Percentiles rank a stretch among this genome's conserved stretches.
Conservation (phyloP, 1,140 invertebrate species). For the Lysiphlebus fabarum region DNA sequence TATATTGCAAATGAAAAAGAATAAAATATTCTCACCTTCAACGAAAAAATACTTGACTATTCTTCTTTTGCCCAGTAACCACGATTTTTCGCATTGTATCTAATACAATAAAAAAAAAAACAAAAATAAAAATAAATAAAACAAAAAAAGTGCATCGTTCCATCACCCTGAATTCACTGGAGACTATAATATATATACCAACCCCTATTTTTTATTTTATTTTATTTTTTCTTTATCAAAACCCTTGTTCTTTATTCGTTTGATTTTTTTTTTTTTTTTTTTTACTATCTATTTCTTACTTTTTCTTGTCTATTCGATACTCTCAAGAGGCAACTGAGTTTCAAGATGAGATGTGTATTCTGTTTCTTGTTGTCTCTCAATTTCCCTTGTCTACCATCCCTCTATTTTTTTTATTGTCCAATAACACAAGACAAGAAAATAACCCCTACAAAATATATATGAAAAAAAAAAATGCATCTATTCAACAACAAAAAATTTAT, state of each 20-base stretch:
- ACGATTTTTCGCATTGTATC: slow-evolving; percentile 20
- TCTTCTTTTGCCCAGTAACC: not conserved
- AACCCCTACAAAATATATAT: too few relatives aligned
- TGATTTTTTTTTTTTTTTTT: too few relatives aligned
- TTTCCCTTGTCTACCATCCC: not conserved
- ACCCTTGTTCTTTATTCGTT: too few relatives aligned
- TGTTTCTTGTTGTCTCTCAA: not conserved
- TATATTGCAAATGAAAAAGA: too few relatives aligned
- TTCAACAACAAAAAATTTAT: too few relatives aligned
- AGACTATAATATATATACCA: slow-evolving; percentile 8
- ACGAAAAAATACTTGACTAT: slow-evolving; percentile 5
- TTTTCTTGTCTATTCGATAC: not conserved
- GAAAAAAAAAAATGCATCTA: too few relatives aligned
- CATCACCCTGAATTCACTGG: slow-evolving; percentile 20
- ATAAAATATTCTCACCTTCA: slow-evolving; percentile 1
- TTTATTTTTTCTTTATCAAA: too few relatives aligned
- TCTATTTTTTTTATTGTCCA: not conserved
- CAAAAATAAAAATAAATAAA: not conserved
- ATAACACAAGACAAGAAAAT: not conserved
- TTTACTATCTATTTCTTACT: too few relatives aligned
- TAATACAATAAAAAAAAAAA: not conserved
- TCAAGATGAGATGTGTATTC: slow-evolving; percentile 8
- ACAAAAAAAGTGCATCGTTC: slow-evolving; percentile 22
- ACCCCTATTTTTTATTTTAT: slow-evolving; percentile 4
- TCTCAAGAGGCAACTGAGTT: not conserved